Base-by-base conservation (phyloP, 2,113 vertebrate species). In the Chaetodon auriga region DNA sequence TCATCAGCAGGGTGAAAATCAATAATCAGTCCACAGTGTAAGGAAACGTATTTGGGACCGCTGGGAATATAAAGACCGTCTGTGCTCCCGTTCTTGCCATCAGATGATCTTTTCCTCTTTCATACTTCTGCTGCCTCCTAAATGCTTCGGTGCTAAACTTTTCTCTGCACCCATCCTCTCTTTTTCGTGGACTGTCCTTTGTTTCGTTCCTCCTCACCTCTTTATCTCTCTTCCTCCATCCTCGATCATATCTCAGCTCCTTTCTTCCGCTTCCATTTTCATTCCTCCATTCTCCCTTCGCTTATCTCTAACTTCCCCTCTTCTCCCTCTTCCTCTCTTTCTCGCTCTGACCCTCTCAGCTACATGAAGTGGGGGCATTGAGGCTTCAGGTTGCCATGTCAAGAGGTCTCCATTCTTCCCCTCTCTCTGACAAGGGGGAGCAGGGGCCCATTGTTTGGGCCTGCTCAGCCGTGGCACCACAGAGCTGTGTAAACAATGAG, bases 391-490 rank as follows among this genome's bases (percentile, higher is more conserved):
- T 93, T 94, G 95, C 91, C 81, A 89, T 91, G 90, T 92, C 93
- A 94, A 95, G 90, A 93, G 94, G 95, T 95, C 95, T 95, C 93
- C 92, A 89, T 95, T 95, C 92, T 94, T 94, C 92, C 92, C 83
- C 89, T 82, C 79, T 64, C 69, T 88, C 83, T 77, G 89, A 96
- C 93, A 94, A 95, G 94, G 86, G 90, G 87, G 91, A 92, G 91
- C 87, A 84, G 90, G 88, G 91, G 82, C 72, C 85, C 91, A 93
- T 95, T 95, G 93, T 95, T 78, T 63, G 86, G 92, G 93, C 72
- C 92, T 90, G 91, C 83, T 96, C 94, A 94, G 89, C 93, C 95
- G 85, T 95, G 92, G 90, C 91, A 89, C 92, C 93, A 85, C 87
- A 54, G 90, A 90, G 90, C 84, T 87, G 89, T 89, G 88, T 90